Evolutionary conservation across 92 coral and sea anemone species (phyloP).

Genomic region (Ricordea florida): DNA sequence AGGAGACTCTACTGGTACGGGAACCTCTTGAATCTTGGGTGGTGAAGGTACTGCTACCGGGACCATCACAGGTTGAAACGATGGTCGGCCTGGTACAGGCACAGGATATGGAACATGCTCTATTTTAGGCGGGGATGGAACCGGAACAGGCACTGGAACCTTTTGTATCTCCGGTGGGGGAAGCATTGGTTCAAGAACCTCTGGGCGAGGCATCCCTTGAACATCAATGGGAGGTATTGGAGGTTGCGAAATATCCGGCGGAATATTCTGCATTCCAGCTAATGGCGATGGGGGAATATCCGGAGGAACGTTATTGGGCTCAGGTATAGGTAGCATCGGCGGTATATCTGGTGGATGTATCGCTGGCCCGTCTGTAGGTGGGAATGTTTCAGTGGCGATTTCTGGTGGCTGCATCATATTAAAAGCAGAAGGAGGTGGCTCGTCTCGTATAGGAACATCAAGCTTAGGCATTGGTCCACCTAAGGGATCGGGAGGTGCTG

Average conservation of each 20-base stretch:
- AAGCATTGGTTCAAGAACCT: neutral
- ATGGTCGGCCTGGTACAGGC: slow-evolving; percentile 75
- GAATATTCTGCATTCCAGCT: slow-evolving; percentile 3
- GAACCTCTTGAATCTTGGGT: slow-evolving; percentile 44
- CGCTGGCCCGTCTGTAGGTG: neutral
- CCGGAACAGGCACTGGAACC: slow-evolving; percentile 40
- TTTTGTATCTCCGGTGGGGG: neutral
- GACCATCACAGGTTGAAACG: slow-evolving; percentile 55
- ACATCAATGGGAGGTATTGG: slow-evolving; percentile 7
- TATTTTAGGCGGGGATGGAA: slow-evolving; percentile 37
- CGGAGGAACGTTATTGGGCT: neutral
- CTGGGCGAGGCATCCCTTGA: slow-evolving; percentile 1
- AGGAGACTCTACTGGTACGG: slow-evolving; percentile 57
- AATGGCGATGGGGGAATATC: slow-evolving; percentile 31
- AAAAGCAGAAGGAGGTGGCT: neutral
- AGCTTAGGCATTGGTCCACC: slow-evolving; percentile 6
- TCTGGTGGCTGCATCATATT: slow-evolving; percentile 1
- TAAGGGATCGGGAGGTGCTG: neutral
- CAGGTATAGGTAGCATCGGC: neutral
- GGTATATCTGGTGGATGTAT: neutral
- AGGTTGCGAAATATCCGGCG: slow-evolving; percentile 24
- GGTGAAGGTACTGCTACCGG: slow-evolving; percentile 52
- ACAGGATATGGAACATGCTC: slow-evolving; percentile 75
- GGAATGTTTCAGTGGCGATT: neutral
- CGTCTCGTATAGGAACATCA: neutral